phyloP scores from a whole-genome alignment of 2,888 invertebrate genomes.

The Diogma glabrata region DNA sequence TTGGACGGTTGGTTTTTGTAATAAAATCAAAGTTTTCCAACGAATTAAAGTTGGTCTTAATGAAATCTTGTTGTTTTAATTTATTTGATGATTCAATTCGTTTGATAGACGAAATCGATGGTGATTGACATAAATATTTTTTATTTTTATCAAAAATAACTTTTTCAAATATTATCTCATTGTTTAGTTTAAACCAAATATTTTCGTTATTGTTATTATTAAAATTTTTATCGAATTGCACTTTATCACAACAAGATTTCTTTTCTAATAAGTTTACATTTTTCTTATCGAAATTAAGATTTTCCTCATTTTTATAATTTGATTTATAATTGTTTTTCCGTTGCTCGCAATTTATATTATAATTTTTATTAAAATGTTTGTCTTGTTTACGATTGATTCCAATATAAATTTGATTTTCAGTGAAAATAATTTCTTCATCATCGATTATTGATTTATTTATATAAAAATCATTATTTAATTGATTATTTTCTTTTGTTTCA shows the following conservation, averaged over 20 bases:
- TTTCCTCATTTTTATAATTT: too few species aligned
- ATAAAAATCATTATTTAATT: background rate
- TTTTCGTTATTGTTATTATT: constrained; percentile 5
- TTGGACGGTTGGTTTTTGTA: too few species aligned
- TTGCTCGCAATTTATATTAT: constrained; percentile 38
- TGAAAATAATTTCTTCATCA: constrained; percentile 15
- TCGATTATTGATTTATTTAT: constrained; percentile 2
- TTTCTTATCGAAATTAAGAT: too few species aligned
- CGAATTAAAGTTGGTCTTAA: too few species aligned
- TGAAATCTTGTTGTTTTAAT: too few species aligned
- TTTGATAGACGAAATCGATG: constrained; percentile 30
- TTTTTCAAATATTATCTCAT: constrained; percentile 29
- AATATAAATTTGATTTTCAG: constrained; percentile 17
- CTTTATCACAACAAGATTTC: constrained; percentile 9
- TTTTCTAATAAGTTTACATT: background rate
- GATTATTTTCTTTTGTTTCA: constrained; percentile 1
- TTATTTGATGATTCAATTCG: too few species aligned
- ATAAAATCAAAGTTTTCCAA: too few species aligned
- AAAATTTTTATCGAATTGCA: constrained; percentile 8
- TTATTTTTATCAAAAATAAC: constrained; percentile 31
- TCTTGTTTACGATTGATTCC: constrained; percentile 7
- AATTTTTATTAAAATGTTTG: background rate
- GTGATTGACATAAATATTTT: constrained; percentile 32
- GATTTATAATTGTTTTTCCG: constrained; percentile 38
- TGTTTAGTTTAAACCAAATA: background rate